Base-by-base conservation (phyloP, 2,888 invertebrate species). In the Cacoxenus indagator region DNA sequence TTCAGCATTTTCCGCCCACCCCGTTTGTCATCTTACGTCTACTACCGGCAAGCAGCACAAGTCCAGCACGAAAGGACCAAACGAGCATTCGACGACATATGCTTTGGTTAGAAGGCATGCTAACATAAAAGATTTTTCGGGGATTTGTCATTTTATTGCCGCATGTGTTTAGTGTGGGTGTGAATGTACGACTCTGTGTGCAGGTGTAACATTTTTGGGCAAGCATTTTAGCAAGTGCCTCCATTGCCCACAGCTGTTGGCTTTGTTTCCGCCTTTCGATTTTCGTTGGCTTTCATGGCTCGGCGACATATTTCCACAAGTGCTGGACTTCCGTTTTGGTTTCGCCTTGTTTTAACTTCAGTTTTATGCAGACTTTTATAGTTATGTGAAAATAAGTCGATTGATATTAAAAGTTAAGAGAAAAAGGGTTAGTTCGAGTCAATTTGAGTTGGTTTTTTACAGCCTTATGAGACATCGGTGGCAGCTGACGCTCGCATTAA, bases 81-180 rank as follows among this genome's bases (percentile, higher is more conserved):
- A 26, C 43, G 4, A 17, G 5, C 43, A 75, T 74, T 70, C 70
- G 79, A 77, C 17, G 24, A 55, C 27, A 55, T 27, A 55, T 26
- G 55, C 37, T 48, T 24, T 29, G 26, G 65, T 24, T 26, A 22
- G 78, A 76, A 81, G 82, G 69, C 67, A 73, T 61, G 61, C 61
- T 62, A 62, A 62, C 61, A 62, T 62, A 62, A 62, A 57, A 75
- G 78, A 82, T 80, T 81, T 80, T 82, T 82, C 69, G 74, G 77
- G 75, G 78, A 80, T 82, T 80, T 80, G 81, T 80, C 82, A 82
- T 80, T 80, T 80, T 82, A 80, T 80, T 80, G 79, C 80, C 78
- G 79, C 75, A 75, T 80, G 78, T 74, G 75, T 75, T 78, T 72
- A 79, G 27, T 29, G 24, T 17, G 62, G 68, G 26, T 37, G 48